Evolutionary conservation across 2,113 vertebrate species (phyloP).

Genomic region (Thalassarche chlororhynchos): DNA sequence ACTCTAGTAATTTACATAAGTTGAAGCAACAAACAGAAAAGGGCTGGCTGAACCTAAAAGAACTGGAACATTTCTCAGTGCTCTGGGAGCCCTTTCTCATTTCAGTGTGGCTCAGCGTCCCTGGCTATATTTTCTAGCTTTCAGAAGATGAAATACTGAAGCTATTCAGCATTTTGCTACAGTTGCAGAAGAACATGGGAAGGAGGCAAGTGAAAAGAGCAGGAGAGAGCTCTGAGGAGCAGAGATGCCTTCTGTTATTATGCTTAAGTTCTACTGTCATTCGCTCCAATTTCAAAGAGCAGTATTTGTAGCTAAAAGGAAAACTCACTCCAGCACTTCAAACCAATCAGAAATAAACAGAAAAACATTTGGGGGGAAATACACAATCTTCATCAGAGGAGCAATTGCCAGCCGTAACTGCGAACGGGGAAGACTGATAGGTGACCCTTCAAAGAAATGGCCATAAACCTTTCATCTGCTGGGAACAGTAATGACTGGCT

Average conservation of each 20-base stretch:
- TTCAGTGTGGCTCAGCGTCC: background rate
- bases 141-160: slow-evolving; percentile 37
- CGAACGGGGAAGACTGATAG: background rate
- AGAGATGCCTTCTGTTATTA: background rate
- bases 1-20: slow-evolving; percentile 51
- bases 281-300: background rate
- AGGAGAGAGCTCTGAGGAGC: background rate
- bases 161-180: background rate
- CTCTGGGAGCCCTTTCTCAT: slow-evolving; percentile 28
- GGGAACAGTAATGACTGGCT: background rate
- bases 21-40: slow-evolving; percentile 63
- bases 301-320: background rate
- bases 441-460: background rate
- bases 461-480: background rate
- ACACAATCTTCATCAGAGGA: background rate
- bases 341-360: slow-evolving; percentile 14
- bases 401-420: background rate
- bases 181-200: background rate
- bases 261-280: background rate
- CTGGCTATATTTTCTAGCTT: slow-evolving; percentile 33
- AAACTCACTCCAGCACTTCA: background rate
- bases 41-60: slow-evolving; percentile 53
- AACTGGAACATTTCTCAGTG: slow-evolving; percentile 6
- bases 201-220: background rate
- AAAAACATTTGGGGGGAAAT: background rate